Conservation (phyloP, 1,140 invertebrate genomes). For the Microplitis demolitor region DNA sequence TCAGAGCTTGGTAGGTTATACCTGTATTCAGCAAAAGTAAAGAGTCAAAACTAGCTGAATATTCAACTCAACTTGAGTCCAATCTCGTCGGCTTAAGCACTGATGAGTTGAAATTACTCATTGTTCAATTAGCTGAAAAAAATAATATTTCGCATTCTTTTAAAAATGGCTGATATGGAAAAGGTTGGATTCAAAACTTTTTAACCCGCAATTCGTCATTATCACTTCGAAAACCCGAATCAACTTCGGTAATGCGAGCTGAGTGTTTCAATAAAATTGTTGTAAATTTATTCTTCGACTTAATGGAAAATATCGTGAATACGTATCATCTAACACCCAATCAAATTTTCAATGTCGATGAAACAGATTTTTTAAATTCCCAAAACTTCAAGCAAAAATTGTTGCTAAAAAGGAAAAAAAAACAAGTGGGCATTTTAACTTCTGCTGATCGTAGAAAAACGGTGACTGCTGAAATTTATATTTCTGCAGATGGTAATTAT, state of each 20-base stretch:
- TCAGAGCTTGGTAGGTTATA: no score
- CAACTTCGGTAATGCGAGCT: constrained; percentile 41
- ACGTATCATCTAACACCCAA: constrained; percentile 36
- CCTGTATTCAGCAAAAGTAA: no score
- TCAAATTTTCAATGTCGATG: constrained; percentile 41
- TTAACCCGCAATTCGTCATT: constrained; percentile 42
- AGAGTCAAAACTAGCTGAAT: no score
- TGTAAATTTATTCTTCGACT: constrained; percentile 26
- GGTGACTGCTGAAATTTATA: constrained; percentile 49
- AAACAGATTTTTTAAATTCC: constrained; percentile 40
- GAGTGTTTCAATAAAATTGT: constrained; percentile 39
- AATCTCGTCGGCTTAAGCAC: no score
- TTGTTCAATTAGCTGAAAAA: constrained; percentile 15
- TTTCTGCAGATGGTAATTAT: constrained; percentile 46
- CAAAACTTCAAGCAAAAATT: constrained; percentile 40
- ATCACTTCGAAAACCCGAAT: constrained; percentile 37
- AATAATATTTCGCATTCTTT: constrained; percentile 31
- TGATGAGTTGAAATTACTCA: no score
- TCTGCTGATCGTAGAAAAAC: constrained; percentile 46
- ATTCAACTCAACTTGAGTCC: no score
- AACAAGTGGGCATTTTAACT: constrained; percentile 37
- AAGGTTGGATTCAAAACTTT: constrained; percentile 42
- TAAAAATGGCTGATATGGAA: constrained; percentile 28
- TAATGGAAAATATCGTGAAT: constrained; percentile 28
- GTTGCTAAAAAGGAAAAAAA: constrained; percentile 34